Conservation (phyloP, 2,888 invertebrate species). For the Drosophila monieri region DNA sequence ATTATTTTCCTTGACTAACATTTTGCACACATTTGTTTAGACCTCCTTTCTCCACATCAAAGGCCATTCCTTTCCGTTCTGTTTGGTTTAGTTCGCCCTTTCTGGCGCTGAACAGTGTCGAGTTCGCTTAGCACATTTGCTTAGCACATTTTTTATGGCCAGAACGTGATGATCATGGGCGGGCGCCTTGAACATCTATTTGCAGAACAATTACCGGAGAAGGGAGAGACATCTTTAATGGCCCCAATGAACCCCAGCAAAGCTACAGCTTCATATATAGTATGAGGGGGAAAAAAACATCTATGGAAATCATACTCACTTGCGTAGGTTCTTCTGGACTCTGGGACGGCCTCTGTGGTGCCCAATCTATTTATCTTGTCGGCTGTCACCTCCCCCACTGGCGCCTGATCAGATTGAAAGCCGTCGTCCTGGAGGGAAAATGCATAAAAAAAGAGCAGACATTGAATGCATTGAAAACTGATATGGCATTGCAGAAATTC, state of each 20-base stretch:
- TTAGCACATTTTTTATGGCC: conserved; percentile 70
- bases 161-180: conserved; percentile 65
- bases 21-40: conserved; percentile 10
- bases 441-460: background rate
- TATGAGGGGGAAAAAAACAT: background rate
- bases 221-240: conserved; percentile 40
- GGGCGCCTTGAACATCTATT: conserved; percentile 46
- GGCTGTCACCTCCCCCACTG: conserved; percentile 70
- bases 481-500: conserved; percentile 9
- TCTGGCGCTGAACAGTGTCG: conserved; percentile 18
- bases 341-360: conserved; percentile 70
- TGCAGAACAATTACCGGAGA: conserved; percentile 37
- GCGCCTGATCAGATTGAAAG: conserved; percentile 74
- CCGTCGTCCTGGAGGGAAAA: conserved; percentile 60
- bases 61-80: conserved; percentile 28
- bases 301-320: conserved; percentile 40
- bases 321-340: conserved; percentile 18
- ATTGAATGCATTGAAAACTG: conserved; percentile 16
- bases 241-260: conserved; percentile 44
- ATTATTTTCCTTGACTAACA: background rate
- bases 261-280: background rate
- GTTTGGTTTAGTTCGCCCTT: conserved; percentile 41
- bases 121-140: conserved; percentile 50
- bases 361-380: conserved; percentile 73
- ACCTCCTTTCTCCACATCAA: conserved; percentile 26